These are phyloP conservation scores for Aleiodes testaceus DNA, from an alignment of 2,888 invertebrate species.

Conservation along the genomic window DNA sequence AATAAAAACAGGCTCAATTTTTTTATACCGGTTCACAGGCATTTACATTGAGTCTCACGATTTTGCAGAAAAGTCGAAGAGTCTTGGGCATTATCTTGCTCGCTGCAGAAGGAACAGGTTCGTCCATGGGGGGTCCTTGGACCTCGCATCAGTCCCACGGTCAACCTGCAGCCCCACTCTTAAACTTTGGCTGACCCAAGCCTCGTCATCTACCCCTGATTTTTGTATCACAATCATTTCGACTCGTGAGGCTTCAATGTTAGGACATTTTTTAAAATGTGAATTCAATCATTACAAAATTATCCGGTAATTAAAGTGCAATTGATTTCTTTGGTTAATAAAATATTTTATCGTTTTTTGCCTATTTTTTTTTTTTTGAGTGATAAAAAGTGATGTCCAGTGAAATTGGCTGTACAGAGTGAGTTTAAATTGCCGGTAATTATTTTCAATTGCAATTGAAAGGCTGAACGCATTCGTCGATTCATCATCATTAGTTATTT, in stretches of 20 bases:
- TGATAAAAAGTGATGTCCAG: conserved; percentile 12
- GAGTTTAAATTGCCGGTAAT: conserved; percentile 49
- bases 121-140: conserved; percentile 46
- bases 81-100: no score
- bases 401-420: conserved; percentile 17
- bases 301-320: no score
- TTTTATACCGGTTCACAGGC: no score
- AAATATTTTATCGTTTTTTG: neutral
- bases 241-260: no score
- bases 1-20: neutral
- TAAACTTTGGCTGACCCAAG: conserved; percentile 52
- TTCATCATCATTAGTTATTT: conserved; percentile 37
- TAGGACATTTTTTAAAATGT: no score
- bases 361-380: conserved; percentile 2
- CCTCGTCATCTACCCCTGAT: conserved; percentile 8
- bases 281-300: no score
- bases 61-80: no score
- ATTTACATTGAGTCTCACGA: no score
- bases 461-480: conserved; percentile 46
- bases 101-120: conserved; percentile 26
- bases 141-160: conserved; percentile 62
- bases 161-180: conserved; percentile 56
- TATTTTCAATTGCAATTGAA: conserved; percentile 54
- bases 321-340: no score
- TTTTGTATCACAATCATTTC: no score